Evolutionary conservation across 2,888 invertebrate genomes (phyloP).

Genomic region (Archips xylosteana): DNA sequence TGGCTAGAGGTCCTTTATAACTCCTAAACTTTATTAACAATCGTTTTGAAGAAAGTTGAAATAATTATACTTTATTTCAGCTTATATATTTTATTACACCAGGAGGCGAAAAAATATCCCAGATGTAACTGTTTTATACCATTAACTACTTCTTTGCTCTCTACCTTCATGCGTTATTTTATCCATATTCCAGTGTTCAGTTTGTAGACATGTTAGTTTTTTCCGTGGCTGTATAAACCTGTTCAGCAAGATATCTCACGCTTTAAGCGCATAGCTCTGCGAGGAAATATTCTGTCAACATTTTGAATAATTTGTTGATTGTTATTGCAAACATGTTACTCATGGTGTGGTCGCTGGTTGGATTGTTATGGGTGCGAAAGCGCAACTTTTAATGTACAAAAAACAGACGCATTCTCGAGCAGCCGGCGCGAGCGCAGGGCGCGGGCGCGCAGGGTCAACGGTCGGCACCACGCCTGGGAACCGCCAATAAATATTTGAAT

Average conservation of each 20-base stretch:
- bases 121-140: neutral
- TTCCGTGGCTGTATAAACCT: neutral
- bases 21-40: neutral
- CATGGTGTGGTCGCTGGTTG: conserved; percentile 36
- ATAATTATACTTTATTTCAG: neutral
- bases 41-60: neutral
- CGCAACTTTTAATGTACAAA: conserved; percentile 59
- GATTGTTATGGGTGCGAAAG: conserved; percentile 56
- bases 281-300: neutral
- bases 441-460: conserved; percentile 79
- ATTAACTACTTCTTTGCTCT: neutral
- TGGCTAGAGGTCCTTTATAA: neutral
- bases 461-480: conserved; percentile 81
- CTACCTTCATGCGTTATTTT: neutral
- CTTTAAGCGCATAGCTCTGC: neutral
- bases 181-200: no score
- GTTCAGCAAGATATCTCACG: neutral
- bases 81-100: neutral
- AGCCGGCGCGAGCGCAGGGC: conserved; percentile 46
- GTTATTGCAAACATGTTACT: conserved; percentile 15
- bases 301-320: neutral
- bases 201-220: neutral
- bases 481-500: conserved; percentile 83
- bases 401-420: conserved; percentile 66
- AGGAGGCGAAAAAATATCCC: neutral